Evolutionary conservation across 1,140 invertebrate species (phyloP).

Genomic region (Drosophila carrolli): DNA sequence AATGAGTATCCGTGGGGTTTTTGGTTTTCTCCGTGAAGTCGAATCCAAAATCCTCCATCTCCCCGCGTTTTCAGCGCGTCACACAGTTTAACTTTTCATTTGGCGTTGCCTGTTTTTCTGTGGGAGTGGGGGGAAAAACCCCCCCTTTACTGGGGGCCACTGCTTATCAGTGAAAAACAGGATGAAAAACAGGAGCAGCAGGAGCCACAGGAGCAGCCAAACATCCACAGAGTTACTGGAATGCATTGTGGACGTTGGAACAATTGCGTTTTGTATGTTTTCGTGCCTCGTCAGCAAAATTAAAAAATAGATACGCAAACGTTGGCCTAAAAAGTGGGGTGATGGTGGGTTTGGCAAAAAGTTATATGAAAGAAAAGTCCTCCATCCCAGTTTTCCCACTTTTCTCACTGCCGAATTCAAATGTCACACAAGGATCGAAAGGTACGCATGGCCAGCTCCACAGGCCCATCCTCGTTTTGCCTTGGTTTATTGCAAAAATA

Average conservation of each 20-base stretch:
- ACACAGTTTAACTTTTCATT: conserved; percentile 83
- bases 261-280: conserved; percentile 82
- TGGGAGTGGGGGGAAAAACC: neutral
- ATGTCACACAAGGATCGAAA: conserved; percentile 83
- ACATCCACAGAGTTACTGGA: conserved; percentile 48
- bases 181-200: conserved; percentile 18
- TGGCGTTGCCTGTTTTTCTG: conserved; percentile 36
- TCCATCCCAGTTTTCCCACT: neutral
- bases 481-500: conserved; percentile 75
- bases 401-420: conserved; percentile 69
- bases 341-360: conserved; percentile 24
- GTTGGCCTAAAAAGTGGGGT: conserved; percentile 11
- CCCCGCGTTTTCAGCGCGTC: conserved; percentile 56
- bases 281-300: conserved; percentile 81
- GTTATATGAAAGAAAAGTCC: conserved; percentile 71
- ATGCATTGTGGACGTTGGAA: conserved; percentile 78
- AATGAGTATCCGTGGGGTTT: neutral
- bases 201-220: conserved; percentile 1
- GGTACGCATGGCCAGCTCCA: conserved; percentile 72
- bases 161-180: conserved; percentile 81
- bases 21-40: neutral
- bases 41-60: conserved; percentile 5
- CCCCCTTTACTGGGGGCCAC: conserved; percentile 18
- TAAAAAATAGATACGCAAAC: conserved; percentile 80
- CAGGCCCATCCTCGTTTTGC: neutral